A percentile compares a stretch with the other conserved stretches of the same genome.
phyloP scores from a whole-genome alignment of 2,888 invertebrate genomes.

The Aleiodes testaceus region DNA sequence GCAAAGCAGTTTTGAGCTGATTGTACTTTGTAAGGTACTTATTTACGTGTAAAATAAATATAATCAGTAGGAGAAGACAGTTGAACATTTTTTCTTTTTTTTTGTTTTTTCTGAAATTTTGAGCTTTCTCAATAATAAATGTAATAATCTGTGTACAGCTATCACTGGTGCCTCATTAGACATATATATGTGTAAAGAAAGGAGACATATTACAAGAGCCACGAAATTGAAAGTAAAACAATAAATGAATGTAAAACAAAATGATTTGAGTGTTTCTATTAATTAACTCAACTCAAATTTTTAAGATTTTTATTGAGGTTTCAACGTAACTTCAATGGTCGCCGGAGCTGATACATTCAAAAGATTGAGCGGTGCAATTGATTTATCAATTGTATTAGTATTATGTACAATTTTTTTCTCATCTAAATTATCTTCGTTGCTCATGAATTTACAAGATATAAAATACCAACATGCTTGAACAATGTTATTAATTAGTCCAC shows the following conservation, averaged over 20 bases:
- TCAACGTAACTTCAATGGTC: conserved; percentile 57
- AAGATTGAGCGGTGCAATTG: conserved; percentile 54
- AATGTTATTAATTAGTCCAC: conserved; percentile 73
- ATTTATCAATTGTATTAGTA: conserved; percentile 23
- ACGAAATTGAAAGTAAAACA: background rate
- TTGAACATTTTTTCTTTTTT: background rate
- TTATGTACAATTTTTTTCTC: conserved; percentile 42
- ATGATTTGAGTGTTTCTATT: background rate
- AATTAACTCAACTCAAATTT: background rate
- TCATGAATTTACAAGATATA: conserved; percentile 59
- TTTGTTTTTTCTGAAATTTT: background rate
- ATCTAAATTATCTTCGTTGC: conserved; percentile 44
- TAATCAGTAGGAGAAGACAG: conserved; percentile 14
- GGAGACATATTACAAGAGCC: background rate
- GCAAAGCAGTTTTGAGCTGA: conserved; percentile 16
- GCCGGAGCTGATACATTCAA: conserved; percentile 56
- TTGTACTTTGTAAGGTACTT: conserved; percentile 31
- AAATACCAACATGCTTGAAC: conserved; percentile 65
- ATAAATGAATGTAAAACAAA: background rate
- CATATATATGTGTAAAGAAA: conserved; percentile 32
- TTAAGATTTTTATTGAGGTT: conserved; percentile 52
- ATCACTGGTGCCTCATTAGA: conserved; percentile 36
- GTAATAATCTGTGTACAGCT: conserved; percentile 33
- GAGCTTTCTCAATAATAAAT: conserved; percentile 13
- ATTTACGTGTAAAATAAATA: conserved; percentile 40